Conservation (phyloP, 1,140 invertebrate genomes). For the Sesamia nonagrioides region DNA sequence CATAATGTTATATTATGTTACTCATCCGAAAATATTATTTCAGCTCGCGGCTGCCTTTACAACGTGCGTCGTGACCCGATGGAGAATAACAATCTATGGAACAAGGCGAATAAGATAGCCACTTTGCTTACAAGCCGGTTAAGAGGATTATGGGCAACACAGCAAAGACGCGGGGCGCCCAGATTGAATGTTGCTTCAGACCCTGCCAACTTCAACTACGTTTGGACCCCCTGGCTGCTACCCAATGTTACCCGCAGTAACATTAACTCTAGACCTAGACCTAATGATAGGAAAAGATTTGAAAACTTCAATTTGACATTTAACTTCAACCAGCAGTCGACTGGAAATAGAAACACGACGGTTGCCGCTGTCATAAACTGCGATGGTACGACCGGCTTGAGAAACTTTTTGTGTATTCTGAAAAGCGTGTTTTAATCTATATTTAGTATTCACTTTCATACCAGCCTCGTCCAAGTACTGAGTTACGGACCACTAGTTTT, state of each 20-base stretch:
- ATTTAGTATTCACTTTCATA: not conserved
- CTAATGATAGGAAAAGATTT: slow-evolving; percentile 22
- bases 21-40: slow-evolving; percentile 15
- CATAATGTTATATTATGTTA: too few relatives aligned
- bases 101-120: slow-evolving; percentile 67
- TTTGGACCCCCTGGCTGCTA: slow-evolving; percentile 74
- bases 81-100: slow-evolving; percentile 77
- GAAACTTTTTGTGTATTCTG: slow-evolving; percentile 75
- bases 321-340: slow-evolving; percentile 46
- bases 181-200: slow-evolving; percentile 64
- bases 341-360: slow-evolving; percentile 52
- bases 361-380: slow-evolving; percentile 60
- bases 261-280: slow-evolving; percentile 8
- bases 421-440: slow-evolving; percentile 66
- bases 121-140: slow-evolving; percentile 68
- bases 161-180: slow-evolving; percentile 60
- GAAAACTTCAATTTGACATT: slow-evolving; percentile 48
- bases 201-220: slow-evolving; percentile 73
- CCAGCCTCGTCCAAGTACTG: too few relatives aligned
- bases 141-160: slow-evolving; percentile 68
- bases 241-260: slow-evolving; percentile 49
- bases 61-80: slow-evolving; percentile 76
- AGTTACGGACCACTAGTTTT: too few relatives aligned
- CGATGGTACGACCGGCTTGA: slow-evolving; percentile 64
- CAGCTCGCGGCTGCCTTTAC: slow-evolving; percentile 75